Evolutionary conservation across 1,140 invertebrate genomes (phyloP).

Genomic region (Ceratosolen fusciceps): DNA sequence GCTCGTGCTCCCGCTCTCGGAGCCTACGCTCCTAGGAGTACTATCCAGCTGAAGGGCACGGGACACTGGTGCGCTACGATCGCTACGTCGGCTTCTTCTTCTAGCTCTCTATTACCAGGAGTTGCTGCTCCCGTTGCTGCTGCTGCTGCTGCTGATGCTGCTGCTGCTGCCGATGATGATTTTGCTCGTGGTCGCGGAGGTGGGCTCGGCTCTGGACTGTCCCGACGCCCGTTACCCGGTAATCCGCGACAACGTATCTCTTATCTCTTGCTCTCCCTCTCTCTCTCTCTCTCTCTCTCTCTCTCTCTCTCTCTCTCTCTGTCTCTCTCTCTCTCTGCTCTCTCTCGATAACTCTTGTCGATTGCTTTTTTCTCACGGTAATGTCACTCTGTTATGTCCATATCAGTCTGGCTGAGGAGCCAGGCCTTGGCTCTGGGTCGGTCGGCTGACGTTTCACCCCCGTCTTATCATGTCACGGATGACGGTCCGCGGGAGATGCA

Average conservation of each 20-base stretch:
- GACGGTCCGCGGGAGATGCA: background rate
- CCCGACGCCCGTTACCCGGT: no score
- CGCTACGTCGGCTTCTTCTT: no score
- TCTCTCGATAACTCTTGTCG: background rate
- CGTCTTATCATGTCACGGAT: background rate
- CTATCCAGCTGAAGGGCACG: no score
- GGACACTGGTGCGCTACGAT: no score
- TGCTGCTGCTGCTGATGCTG: no score
- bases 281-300: constrained; percentile 52
- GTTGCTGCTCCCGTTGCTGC: no score
- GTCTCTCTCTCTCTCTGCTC: constrained; percentile 9
- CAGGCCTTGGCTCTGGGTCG: background rate
- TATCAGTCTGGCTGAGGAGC: no score
- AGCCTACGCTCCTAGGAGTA: no score
- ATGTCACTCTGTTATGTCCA: no score
- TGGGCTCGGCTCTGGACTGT: background rate
- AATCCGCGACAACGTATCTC: no score
- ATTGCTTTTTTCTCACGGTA: no score
- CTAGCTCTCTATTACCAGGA: no score
- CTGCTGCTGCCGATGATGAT: background rate
- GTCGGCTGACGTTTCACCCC: background rate
- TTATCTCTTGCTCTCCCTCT: constrained; percentile 54
- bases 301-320: background rate
- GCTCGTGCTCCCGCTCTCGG: constrained; percentile 47
- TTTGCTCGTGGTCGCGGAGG: background rate